phyloP scores from a whole-genome alignment of 2,113 vertebrate genomes.

The Pterocles orientalis region DNA sequence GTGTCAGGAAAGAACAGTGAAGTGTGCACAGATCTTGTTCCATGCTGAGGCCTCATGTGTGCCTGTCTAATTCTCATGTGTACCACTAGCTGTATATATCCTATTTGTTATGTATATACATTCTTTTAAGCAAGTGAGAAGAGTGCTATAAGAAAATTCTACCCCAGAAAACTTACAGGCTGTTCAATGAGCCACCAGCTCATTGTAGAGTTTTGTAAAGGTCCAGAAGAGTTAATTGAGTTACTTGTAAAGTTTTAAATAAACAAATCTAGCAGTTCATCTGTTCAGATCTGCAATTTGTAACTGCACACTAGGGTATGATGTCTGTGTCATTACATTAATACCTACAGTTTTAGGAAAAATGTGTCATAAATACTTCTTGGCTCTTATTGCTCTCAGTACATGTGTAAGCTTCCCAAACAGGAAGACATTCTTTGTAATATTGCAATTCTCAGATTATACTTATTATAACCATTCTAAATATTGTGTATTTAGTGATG shows the following conservation, averaged over 20 bases:
- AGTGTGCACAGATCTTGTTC: not conserved
- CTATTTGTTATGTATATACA: not conserved
- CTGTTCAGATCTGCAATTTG: not conserved
- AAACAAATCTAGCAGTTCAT: not conserved
- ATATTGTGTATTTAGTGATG: not conserved
- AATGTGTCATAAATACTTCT: not conserved
- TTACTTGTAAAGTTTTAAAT: not conserved
- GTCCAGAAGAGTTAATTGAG: not conserved
- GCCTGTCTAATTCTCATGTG: not conserved
- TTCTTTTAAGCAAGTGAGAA: not conserved
- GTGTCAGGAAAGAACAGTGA: not conserved
- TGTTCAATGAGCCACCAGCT: not conserved
- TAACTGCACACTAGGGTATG: not conserved
- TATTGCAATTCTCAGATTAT: not conserved
- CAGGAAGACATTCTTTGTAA: not conserved
- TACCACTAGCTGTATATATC: not conserved
- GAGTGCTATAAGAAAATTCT: not conserved
- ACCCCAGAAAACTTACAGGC: not conserved
- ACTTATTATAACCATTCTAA: not conserved
- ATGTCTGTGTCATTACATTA: not conserved
- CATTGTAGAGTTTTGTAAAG: not conserved
- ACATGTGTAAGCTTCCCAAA: not conserved
- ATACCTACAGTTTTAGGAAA: not conserved
- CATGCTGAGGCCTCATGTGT: not conserved
- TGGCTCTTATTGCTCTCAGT: not conserved